Evolutionary conservation across 2,113 vertebrate genomes (phyloP).

Genomic region (Pelusios castaneus): DNA sequence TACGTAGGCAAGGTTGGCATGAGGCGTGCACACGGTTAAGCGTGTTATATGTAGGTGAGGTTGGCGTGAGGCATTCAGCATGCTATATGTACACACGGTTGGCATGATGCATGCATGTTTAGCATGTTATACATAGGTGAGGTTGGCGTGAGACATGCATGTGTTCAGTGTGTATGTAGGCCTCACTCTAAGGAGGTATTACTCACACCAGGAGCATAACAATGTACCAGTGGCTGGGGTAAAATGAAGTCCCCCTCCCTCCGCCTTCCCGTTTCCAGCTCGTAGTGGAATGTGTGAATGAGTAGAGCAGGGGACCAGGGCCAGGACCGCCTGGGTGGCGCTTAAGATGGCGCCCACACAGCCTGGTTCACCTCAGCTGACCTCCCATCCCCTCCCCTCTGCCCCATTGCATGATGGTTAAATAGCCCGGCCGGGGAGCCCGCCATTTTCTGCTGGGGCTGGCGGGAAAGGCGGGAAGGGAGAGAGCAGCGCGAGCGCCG

Average conservation of each 20-base stretch:
- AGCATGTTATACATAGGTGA: too few species aligned
- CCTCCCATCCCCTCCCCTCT: not conserved
- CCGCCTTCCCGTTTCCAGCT: too few species aligned
- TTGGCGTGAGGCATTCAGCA: not conserved
- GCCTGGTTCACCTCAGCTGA: slow-evolving; percentile 11
- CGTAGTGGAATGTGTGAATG: not conserved
- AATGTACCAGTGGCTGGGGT: not conserved
- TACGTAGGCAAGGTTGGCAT: too few species aligned
- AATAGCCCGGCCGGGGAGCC: slow-evolving; percentile 6
- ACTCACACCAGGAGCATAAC: not conserved
- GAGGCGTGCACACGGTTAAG: too few species aligned
- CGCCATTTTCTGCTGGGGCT: slow-evolving; percentile 48
- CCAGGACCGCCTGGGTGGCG: too few species aligned
- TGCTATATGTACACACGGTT: too few species aligned
- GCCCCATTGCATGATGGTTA: slow-evolving; percentile 38
- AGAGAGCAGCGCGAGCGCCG: not conserved
- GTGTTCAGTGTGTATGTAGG: too few species aligned
- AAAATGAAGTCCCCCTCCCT: not conserved
- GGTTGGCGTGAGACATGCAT: not conserved
- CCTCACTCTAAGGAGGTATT: not conserved
- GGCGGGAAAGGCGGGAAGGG: slow-evolving; percentile 49
- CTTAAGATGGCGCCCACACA: not conserved
- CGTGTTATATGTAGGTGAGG: too few species aligned
- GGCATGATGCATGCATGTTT: too few species aligned
- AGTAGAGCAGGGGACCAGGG: not conserved